Percentiles rank a stretch among this genome's conserved stretches.
Conservation (phyloP, 2,888 invertebrate species). For the Melanotus villosus region DNA sequence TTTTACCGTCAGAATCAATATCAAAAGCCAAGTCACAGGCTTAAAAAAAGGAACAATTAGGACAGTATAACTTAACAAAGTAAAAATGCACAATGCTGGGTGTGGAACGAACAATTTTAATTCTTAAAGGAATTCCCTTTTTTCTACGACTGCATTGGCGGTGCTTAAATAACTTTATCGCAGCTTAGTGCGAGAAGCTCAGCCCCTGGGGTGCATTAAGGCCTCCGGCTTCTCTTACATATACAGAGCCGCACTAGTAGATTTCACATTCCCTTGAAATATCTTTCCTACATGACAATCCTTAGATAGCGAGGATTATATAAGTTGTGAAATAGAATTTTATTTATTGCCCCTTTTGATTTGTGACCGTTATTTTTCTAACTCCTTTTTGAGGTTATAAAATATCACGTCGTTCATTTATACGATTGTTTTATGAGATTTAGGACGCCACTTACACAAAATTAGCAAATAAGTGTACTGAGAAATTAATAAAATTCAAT, state of each 20-base stretch:
- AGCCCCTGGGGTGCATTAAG: constrained; percentile 49
- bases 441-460: too few relatives aligned
- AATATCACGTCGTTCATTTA: too few relatives aligned
- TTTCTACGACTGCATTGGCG: constrained; percentile 48
- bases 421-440: too few relatives aligned
- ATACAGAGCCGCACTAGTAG: constrained; percentile 40
- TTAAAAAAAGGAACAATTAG: constrained; percentile 31
- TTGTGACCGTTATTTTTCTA: too few relatives aligned
- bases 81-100: constrained; percentile 32
- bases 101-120: constrained; percentile 45
- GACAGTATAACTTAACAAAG: constrained; percentile 18
- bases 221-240: constrained; percentile 37
- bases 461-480: too few relatives aligned
- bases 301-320: background rate
- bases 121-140: constrained; percentile 46
- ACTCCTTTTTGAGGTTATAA: too few relatives aligned
- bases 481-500: too few relatives aligned
- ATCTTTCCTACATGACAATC: background rate
- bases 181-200: constrained; percentile 49
- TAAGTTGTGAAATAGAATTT: too few relatives aligned
- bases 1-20: too few relatives aligned
- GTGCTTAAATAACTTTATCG: constrained; percentile 54
- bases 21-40: constrained; percentile 16
- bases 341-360: too few relatives aligned
- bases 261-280: constrained; percentile 29